These are phyloP conservation scores for Laticauda laticaudata DNA, from an alignment of 2,113 vertebrate genomes.

Conservation along the genomic window DNA sequence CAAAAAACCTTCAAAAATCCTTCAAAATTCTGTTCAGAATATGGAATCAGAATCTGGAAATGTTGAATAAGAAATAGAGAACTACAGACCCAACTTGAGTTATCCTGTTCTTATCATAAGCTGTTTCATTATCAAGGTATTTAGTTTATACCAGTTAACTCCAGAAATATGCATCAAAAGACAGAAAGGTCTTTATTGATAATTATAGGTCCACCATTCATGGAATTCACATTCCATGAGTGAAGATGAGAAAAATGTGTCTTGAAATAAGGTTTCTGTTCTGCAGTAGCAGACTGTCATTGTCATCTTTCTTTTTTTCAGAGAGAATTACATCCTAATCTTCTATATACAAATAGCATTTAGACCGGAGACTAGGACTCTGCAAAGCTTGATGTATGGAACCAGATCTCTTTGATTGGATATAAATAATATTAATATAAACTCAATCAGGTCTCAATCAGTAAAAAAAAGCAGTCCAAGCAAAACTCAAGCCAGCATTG, in stretches of 20 bases:
- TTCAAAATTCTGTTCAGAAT: background rate
- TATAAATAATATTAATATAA: background rate
- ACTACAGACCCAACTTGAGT: background rate
- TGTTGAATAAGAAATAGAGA: background rate
- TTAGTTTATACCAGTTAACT: background rate
- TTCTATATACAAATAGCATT: background rate
- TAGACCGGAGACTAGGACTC: background rate
- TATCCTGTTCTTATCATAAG: background rate
- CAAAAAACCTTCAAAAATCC: background rate
- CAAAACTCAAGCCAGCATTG: background rate
- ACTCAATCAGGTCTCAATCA: background rate
- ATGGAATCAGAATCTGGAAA: background rate
- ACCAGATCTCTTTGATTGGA: background rate
- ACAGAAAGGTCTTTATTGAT: background rate
- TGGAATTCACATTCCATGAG: background rate
- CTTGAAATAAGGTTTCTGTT: background rate
- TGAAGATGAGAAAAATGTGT: background rate
- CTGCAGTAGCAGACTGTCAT: background rate
- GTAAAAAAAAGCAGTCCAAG: background rate
- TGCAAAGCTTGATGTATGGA: background rate
- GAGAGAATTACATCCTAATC: background rate
- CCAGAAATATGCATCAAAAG: background rate
- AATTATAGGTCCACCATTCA: background rate
- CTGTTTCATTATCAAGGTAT: background rate
- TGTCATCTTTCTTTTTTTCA: background rate